phyloP scores from a whole-genome alignment of 2,797 vertebrate genomes.

The Cottoperca gobio region DNA sequence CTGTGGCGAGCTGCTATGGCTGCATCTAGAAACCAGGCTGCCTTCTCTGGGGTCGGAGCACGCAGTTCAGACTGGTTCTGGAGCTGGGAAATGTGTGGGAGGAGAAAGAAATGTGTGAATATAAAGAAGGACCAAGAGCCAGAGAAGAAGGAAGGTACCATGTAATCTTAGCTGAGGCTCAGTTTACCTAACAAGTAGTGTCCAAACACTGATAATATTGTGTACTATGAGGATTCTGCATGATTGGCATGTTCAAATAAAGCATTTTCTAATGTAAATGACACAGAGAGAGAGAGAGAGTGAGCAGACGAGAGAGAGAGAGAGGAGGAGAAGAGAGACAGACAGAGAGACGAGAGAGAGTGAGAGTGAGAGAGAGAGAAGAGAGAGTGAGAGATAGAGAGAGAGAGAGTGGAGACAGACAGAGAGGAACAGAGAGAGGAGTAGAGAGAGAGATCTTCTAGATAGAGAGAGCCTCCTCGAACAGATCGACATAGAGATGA shows the following conservation, averaged over 20 bases:
- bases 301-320: background rate
- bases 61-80: constrained; percentile 98
- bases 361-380: background rate
- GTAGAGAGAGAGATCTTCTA: background rate
- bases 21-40: constrained; percentile 95
- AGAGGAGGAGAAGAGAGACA: background rate
- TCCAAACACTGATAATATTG: constrained; percentile 32
- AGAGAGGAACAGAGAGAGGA: constrained; percentile 7
- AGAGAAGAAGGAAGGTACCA: background rate
- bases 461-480: no score
- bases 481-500: no score
- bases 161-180: constrained; percentile 7
- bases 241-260: constrained; percentile 43
- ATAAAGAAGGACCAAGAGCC: constrained; percentile 14
- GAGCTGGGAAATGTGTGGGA: constrained; percentile 82
- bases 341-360: no score
- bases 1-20: constrained; percentile 93
- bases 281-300: background rate
- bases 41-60: constrained; percentile 95
- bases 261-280: constrained; percentile 34
- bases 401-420: constrained; percentile 16
- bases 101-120: background rate
- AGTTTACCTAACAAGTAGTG: constrained; percentile 14
- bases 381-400: background rate
- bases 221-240: constrained; percentile 1